Base-by-base conservation (phyloP, 1,140 invertebrate genomes). In the Orussus abietinus region DNA sequence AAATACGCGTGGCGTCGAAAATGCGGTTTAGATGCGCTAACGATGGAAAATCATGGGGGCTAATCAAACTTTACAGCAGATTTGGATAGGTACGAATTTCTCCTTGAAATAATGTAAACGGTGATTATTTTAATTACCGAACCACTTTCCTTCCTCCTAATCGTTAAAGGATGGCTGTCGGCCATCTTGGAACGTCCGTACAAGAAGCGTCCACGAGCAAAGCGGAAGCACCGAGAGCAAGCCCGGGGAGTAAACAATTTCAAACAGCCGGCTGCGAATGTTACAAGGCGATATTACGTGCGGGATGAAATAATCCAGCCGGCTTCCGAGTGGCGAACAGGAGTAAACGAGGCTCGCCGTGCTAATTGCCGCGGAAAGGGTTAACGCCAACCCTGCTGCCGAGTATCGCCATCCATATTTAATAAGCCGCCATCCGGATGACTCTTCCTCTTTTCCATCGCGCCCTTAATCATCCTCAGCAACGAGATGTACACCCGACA, bases 391-490 rank as follows among this genome's bases (percentile, higher is more conserved):
- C n/a, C 43, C 22, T 45, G 13, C 49, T 28, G 18, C 36, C 40
- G 54, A 51, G 64, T 67, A 67, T 67, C 61, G 56, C 64, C 57
- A 64, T 67, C 63, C 60, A 66, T 68, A 68, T 68, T 68, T 66
- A 68, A 68, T 68, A 63, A 68, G 63, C 42, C 49, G 36, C 29
- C 37, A 13, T 29, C 30, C 22, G 44, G 22, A 25, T 33, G 25
- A 36, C 39, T 53, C 39, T 45, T 51, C 45, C 48, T 48, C 38
- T 47, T 47, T 47, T 29, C 30, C 44, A 28, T 38, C 37, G 41
- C n/a, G n/a, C n/a, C n/a, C n/a, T n/a, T n/a, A n/a, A n/a, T n/a
- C n/a, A n/a, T n/a, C n/a, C n/a, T n/a, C n/a, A n/a, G n/a, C n/a
- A n/a, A n/a, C n/a, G n/a, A n/a, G n/a, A n/a, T n/a, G n/a, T n/a